Percentiles rank a stretch among this genome's conserved stretches.
Evolutionary conservation across 2,888 invertebrate genomes (phyloP).

Genomic region (Mythimna albipuncta): DNA sequence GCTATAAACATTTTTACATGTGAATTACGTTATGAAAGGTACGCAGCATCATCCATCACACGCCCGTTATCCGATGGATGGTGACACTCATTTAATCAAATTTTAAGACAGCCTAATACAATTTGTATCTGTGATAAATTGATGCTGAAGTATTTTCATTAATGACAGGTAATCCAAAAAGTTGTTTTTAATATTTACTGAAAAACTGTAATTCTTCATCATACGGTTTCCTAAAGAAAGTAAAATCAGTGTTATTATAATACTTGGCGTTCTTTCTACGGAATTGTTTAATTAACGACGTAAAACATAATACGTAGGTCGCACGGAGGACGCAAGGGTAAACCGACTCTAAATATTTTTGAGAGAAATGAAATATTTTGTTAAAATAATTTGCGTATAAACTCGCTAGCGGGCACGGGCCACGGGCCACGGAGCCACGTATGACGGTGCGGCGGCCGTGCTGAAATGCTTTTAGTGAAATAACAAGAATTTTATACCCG

Average conservation of each 20-base stretch:
- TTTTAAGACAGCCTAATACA: constrained; percentile 71
- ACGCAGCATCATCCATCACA: constrained; percentile 69
- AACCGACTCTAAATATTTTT: constrained; percentile 50
- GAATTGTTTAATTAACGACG: constrained; percentile 40
- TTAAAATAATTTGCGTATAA: constrained; percentile 64
- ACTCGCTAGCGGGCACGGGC: constrained; percentile 58
- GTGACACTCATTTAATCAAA: constrained; percentile 76
- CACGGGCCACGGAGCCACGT: constrained; percentile 39
- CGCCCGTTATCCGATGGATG: constrained; percentile 64
- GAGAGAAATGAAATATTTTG: constrained; percentile 59
- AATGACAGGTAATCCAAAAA: constrained; percentile 30
- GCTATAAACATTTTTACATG: constrained; percentile 29
- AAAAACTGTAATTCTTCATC: constrained; percentile 14
- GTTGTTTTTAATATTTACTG: constrained; percentile 1
- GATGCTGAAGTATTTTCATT: constrained; percentile 38
- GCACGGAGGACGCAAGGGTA: constrained; percentile 28
- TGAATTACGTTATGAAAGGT: constrained; percentile 53
- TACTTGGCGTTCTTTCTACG: constrained; percentile 26
- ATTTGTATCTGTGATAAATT: constrained; percentile 74
- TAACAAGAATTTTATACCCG: constrained; percentile 72
- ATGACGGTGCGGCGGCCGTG: constrained; percentile 47
- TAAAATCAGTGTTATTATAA: constrained; percentile 8
- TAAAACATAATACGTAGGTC: constrained; percentile 39
- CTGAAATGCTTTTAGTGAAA: constrained; percentile 77
- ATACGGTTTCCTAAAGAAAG: constrained; percentile 3